A percentile compares a stretch with the other conserved stretches of the same genome.
Evolutionary conservation across 2,797 vertebrate species (phyloP).

Genomic region (Danionella dracula): DNA sequence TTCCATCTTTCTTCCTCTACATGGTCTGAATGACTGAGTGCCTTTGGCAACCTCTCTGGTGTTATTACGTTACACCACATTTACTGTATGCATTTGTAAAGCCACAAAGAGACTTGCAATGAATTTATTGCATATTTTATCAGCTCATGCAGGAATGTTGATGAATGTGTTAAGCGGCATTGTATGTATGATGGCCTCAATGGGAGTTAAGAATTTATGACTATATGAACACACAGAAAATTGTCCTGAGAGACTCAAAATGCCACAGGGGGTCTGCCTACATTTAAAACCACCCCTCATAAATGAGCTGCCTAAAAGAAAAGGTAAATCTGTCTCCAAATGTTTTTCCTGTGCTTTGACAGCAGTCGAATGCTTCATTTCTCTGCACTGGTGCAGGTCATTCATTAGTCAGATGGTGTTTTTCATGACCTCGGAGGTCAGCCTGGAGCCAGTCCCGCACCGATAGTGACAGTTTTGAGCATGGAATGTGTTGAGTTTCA

Average conservation of each 20-base stretch:
- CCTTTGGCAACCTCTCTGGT: neutral
- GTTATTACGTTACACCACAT: neutral
- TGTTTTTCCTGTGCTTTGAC: neutral
- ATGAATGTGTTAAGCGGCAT: neutral
- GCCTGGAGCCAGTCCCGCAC: neutral
- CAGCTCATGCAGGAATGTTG: neutral
- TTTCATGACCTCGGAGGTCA: slow-evolving; percentile 47
- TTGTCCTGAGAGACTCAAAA: neutral
- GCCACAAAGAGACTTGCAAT: neutral
- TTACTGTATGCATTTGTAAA: neutral
- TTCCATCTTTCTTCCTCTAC: neutral
- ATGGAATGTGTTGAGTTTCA: slow-evolving; percentile 45
- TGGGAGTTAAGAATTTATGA: neutral
- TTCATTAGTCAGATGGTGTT: slow-evolving; percentile 17
- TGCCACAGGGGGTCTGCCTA: neutral
- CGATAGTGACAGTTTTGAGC: slow-evolving; percentile 33
- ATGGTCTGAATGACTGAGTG: neutral
- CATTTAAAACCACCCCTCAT: slow-evolving; percentile 19
- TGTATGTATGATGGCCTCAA: neutral
- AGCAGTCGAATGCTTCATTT: neutral
- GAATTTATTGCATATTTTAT: slow-evolving; percentile 12
- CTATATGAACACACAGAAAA: neutral
- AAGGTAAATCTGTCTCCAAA: neutral
- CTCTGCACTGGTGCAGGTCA: slow-evolving; percentile 8
- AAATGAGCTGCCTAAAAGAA: slow-evolving; percentile 6